Percentiles rank a stretch among this genome's conserved stretches.
Evolutionary conservation across 2,888 invertebrate species (phyloP).

Genomic region (Oxystoma pomonae): DNA sequence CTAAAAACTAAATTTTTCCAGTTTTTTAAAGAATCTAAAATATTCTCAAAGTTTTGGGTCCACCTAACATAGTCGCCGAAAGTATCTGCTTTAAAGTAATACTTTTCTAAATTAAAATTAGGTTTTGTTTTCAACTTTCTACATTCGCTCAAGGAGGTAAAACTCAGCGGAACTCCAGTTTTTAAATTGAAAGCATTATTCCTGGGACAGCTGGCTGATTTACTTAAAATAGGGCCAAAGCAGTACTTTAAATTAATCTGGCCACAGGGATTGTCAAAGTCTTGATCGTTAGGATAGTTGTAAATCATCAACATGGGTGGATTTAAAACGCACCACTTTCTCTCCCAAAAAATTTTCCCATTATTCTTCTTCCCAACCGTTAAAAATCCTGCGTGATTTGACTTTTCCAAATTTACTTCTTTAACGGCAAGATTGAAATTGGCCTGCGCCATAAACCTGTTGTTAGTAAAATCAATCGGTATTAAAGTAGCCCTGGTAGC

Average conservation of each 20-base stretch:
- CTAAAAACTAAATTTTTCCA: conserved; percentile 26
- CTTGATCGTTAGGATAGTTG: conserved; percentile 50
- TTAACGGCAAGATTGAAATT: conserved; percentile 21
- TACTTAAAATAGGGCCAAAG: conserved; percentile 28
- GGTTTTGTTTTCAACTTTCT: conserved; percentile 16
- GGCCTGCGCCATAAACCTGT: conserved; percentile 15
- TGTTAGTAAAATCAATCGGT: background rate
- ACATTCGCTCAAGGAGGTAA: conserved; percentile 8
- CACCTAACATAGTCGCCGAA: conserved; percentile 48
- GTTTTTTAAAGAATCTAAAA: conserved; percentile 26
- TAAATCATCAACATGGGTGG: conserved; percentile 49
- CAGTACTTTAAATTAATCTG: conserved; percentile 46
- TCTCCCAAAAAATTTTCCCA: conserved; percentile 50
- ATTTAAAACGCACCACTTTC: conserved; percentile 53
- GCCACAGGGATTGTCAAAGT: conserved; percentile 40
- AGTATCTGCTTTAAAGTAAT: conserved; percentile 50
- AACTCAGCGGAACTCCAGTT: conserved; percentile 28
- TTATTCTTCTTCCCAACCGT: conserved; percentile 47
- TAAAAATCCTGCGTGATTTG: conserved; percentile 47
- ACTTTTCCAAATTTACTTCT: conserved; percentile 20
- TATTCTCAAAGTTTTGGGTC: conserved; percentile 32
- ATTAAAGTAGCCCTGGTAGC: conserved; percentile 8
- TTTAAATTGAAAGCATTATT: conserved; percentile 48
- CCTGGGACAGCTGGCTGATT: conserved; percentile 48
- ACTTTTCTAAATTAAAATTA: conserved; percentile 31